phyloP scores from a whole-genome alignment of 2,888 invertebrate species.

The Epiblema foenella region DNA sequence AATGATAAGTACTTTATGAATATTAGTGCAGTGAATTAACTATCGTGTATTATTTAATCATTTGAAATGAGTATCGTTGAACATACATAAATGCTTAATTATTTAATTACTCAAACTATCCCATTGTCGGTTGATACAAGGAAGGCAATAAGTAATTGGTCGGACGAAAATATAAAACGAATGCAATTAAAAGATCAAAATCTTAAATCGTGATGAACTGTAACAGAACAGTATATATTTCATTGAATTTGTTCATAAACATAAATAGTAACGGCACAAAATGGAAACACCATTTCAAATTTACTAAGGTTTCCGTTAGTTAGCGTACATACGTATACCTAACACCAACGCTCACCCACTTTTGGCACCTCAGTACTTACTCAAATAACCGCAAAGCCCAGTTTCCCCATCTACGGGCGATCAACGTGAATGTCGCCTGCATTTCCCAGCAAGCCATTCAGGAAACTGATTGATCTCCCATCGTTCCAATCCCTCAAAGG shows the following conservation, averaged over 20 bases:
- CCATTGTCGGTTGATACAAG: too few species aligned
- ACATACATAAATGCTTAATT: background rate
- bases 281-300: background rate
- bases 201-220: too few species aligned
- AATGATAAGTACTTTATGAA: background rate
- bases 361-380: background rate
- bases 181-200: too few species aligned
- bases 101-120: too few species aligned
- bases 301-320: conserved; percentile 17
- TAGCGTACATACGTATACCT: background rate
- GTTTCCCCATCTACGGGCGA: conserved; percentile 6
- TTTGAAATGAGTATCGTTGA: background rate
- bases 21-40: background rate
- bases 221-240: background rate
- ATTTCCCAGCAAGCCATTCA: conserved; percentile 38
- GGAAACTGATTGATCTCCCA: conserved; percentile 56
- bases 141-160: too few species aligned
- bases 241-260: background rate
- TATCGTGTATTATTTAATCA: background rate
- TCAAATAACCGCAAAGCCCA: conserved; percentile 16
- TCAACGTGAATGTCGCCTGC: conserved; percentile 43
- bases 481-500: conserved; percentile 59
- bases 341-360: conserved; percentile 12
- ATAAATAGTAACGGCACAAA: background rate
- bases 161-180: too few species aligned